These are phyloP conservation scores for Chloebia gouldiae DNA, from an alignment of 2,113 vertebrate genomes.

Conservation along the genomic window DNA sequence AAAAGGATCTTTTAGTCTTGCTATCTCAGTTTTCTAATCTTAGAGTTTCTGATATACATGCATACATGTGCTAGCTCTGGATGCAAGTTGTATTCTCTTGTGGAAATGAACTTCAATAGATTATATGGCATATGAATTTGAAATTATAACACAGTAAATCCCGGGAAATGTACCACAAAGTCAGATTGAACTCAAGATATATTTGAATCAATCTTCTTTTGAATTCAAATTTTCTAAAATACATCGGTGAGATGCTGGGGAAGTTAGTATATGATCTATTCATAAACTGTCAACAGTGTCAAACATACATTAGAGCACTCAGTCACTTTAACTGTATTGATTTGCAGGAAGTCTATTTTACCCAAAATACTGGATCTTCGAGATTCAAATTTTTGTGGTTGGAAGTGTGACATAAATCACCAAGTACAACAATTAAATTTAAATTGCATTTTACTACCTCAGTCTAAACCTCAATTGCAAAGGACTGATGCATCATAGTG, in stretches of 20 bases:
- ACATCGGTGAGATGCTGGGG: not conserved
- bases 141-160: conserved; percentile 27
- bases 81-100: not conserved
- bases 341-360: conserved; percentile 38
- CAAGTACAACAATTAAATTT: conserved; percentile 58
- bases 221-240: conserved; percentile 5
- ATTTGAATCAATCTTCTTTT: conserved; percentile 26
- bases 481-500: conserved; percentile 11
- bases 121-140: not conserved
- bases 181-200: conserved; percentile 15
- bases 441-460: conserved; percentile 35
- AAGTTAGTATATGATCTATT: conserved; percentile 26
- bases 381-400: conserved; percentile 47
- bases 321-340: conserved; percentile 37
- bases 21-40: not conserved
- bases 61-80: not conserved
- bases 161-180: conserved; percentile 2
- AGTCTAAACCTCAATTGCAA: conserved; percentile 6
- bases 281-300: conserved; percentile 41
- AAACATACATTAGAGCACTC: conserved; percentile 24
- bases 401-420: conserved; percentile 49
- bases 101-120: conserved; percentile 1
- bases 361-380: conserved; percentile 33
- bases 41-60: not conserved
- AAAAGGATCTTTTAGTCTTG: not conserved